Evolutionary conservation across 2,113 vertebrate genomes (phyloP).

Genomic region (Phalacrocorax carbo): DNA sequence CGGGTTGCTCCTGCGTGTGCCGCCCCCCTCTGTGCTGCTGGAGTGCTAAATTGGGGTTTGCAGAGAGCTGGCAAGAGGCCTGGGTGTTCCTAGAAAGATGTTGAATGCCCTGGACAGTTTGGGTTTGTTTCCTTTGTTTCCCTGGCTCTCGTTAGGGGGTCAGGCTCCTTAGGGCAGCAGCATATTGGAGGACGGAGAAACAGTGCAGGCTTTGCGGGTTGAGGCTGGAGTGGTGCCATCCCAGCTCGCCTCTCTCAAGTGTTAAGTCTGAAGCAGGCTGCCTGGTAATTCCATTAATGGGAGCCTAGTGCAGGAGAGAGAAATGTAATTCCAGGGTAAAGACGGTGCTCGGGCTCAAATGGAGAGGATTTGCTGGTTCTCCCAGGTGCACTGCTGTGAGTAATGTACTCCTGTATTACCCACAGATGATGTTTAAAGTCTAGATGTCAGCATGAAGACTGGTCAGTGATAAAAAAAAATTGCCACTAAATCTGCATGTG

Average conservation of each 20-base stretch:
- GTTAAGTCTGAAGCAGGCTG: conserved; percentile 33
- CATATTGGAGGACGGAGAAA: background rate
- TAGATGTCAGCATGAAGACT: background rate
- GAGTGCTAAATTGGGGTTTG: background rate
- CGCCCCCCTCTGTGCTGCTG: background rate
- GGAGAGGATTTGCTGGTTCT: conserved; percentile 6
- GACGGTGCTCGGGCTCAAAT: background rate
- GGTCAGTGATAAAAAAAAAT: background rate
- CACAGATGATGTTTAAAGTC: background rate
- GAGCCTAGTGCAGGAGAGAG: background rate
- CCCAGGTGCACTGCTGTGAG: background rate
- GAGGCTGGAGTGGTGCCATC: conserved; percentile 21
- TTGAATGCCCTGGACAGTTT: conserved; percentile 22
- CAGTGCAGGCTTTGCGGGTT: background rate
- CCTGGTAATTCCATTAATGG: conserved; percentile 52
- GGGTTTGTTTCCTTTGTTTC: conserved; percentile 33
- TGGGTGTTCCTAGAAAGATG: conserved; percentile 37
- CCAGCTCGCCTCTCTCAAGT: background rate
- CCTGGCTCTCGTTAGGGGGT: background rate
- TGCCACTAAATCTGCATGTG: background rate
- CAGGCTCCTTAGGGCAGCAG: background rate
- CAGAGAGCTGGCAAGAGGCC: background rate
- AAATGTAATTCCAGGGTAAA: conserved; percentile 27
- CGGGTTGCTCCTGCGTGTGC: background rate
- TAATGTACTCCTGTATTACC: background rate